Base-by-base conservation (phyloP, 2,888 invertebrate species). In the Apomyelois bistriatella region DNA sequence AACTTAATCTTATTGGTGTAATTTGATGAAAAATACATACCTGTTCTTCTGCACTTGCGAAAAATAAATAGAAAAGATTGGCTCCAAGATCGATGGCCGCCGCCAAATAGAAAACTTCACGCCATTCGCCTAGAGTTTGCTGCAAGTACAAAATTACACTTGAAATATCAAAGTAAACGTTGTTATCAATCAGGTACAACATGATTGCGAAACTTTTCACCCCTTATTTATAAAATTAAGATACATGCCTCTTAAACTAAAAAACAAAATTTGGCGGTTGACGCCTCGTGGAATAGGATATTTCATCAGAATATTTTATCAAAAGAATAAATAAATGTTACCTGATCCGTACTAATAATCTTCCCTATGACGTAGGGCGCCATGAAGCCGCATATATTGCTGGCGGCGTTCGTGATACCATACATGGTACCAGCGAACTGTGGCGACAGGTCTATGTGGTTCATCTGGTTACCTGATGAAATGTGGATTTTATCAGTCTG, bases 341-440 rank as follows among this genome's bases (percentile, higher is more conserved):
- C 94, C 81, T 93, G 91, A 54, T 93, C 72, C 1, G 71, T 92
- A 66, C 94, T 91, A 48, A 96, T 95, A 42, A 96, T 93, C 54
- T 91, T 79, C 10, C 95, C 95, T 49, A 95, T 94, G 30, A 94
- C 93, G 65, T 94, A 95, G 0, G 96, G 96, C 15, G 96, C 96
- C 61, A 96, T 78, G 75, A 96, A 96, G 0, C 96, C 96, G 70
- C 96, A 96, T 51, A 94, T 93, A 72, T 96, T 96, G 17, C 95
- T 93, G 0, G 95, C 94, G 0, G 95, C 95, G 76, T 96, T 96
- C 1, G 96, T 96, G 10, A 96, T 93, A 1, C 96, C 96, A 70
- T 96, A 95, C 92, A 96, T 93, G 0, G 96, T 96, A 40, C 96
- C 95, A 1, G 96, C 96, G 75, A 93, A 96, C 72, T 94, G 93